phyloP scores from a whole-genome alignment of 1,140 invertebrate species.

The Pseudobourletiella spinata region DNA sequence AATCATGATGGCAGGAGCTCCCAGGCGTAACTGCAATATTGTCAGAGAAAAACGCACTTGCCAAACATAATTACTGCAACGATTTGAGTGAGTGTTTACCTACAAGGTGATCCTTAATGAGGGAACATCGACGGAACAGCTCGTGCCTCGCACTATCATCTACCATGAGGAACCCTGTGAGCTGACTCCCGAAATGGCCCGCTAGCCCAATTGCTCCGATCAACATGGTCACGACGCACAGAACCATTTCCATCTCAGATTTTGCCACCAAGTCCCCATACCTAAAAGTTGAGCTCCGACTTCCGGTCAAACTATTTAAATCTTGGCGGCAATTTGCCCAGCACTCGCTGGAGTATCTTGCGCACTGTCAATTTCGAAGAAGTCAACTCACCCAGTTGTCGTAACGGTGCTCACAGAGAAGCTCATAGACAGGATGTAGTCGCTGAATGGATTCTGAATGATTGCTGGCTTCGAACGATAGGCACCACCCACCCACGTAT shows the following conservation, averaged over 20 bases:
- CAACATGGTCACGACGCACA: slow-evolving; percentile 25
- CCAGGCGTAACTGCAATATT: not conserved
- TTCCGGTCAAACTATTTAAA: not conserved
- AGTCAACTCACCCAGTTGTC: slow-evolving; percentile 21
- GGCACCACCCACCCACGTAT: no score
- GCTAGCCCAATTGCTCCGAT: slow-evolving; percentile 22
- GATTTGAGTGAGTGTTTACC: no score
- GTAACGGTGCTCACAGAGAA: slow-evolving; percentile 22
- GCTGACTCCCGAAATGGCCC: slow-evolving; percentile 17
- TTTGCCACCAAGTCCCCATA: slow-evolving; percentile 20
- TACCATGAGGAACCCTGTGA: slow-evolving; percentile 33
- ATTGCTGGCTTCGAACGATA: no score
- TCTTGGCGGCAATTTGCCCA: not conserved
- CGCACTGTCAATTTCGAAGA: not conserved
- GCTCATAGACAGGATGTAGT: slow-evolving; percentile 11
- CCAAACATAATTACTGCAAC: no score
- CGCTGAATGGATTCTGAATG: not conserved
- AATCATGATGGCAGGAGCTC: not conserved
- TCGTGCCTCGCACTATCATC: no score
- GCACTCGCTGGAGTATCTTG: not conserved
- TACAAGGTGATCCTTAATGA: no score
- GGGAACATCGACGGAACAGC: no score
- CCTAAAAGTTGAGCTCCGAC: not conserved
- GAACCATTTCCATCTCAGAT: slow-evolving; percentile 19
- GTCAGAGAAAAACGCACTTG: no score